Conservation (phyloP, 1,140 invertebrate genomes). For the Panagrolaimus sp. region DNA sequence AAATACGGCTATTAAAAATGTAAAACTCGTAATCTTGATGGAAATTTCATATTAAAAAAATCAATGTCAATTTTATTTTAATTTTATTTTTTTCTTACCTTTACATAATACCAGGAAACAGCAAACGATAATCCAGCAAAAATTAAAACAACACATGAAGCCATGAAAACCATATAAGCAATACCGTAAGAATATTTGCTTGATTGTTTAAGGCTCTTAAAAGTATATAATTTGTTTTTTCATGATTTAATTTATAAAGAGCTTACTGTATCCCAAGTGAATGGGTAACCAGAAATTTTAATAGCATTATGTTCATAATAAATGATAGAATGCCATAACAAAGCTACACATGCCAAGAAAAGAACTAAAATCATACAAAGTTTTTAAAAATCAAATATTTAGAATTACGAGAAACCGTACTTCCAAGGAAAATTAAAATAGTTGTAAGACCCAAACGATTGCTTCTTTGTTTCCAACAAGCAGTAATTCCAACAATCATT, state of each 20-base stretch:
- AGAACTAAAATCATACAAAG: neutral
- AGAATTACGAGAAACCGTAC: neutral
- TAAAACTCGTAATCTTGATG: neutral
- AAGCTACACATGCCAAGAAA: neutral
- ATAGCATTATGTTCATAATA: neutral
- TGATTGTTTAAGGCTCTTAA: neutral
- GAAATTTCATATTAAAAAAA: neutral
- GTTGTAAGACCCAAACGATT: neutral
- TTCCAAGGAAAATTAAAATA: neutral
- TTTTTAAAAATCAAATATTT: neutral
- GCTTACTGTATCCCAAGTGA: constrained; percentile 7
- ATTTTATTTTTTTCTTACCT: neutral
- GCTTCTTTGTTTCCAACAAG: neutral
- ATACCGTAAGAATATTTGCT: neutral
- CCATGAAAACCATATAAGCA: neutral
- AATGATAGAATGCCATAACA: neutral
- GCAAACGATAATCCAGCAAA: neutral
- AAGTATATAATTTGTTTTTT: neutral
- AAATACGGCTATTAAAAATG: neutral
- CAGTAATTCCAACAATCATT: neutral
- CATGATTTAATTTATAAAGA: neutral
- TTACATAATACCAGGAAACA: neutral
- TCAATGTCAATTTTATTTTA: neutral
- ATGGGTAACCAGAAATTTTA: neutral
- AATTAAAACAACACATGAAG: neutral